Evolutionary conservation across 2,888 invertebrate species (phyloP).

Genomic region (Eristalis intricaria): DNA sequence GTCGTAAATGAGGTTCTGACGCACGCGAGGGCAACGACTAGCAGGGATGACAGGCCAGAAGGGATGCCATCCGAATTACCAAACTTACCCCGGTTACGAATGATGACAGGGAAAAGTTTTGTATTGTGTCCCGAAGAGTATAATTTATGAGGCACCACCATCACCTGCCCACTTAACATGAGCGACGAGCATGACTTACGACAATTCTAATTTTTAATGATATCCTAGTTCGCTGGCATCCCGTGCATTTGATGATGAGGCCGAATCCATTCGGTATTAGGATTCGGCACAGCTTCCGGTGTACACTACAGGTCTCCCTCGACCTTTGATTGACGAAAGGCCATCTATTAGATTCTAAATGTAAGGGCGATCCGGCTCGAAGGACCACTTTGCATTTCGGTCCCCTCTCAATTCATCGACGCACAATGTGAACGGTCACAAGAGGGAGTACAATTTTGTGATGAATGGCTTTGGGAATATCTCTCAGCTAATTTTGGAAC

Average conservation of each 20-base stretch:
- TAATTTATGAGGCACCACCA: background rate
- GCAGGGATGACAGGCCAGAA: background rate
- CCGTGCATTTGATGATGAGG: background rate
- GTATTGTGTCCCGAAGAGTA: background rate
- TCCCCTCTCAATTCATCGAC: background rate
- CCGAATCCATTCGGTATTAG: constrained; percentile 2
- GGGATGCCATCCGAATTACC: too few relatives aligned
- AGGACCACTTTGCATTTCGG: constrained; percentile 21
- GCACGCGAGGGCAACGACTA: constrained; percentile 6
- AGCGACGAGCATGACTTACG: background rate
- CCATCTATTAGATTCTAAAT: constrained; percentile 27
- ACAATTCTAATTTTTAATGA: constrained; percentile 45
- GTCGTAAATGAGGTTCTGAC: constrained; percentile 53
- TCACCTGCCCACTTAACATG: background rate
- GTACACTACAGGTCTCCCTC: background rate
- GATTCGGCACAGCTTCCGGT: background rate
- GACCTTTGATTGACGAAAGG: constrained; percentile 30
- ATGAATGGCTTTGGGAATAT: constrained; percentile 17
- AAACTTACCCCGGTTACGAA: too few relatives aligned
- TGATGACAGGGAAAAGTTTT: background rate
- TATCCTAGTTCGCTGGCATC: constrained; percentile 1
- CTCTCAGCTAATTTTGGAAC: constrained; percentile 8
- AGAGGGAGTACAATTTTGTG: background rate
- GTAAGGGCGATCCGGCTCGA: constrained; percentile 26
- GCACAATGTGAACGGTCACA: background rate